These are phyloP conservation scores for Drosophila baimaii DNA, from an alignment of 1,140 invertebrate genomes.

Conservation along the genomic window DNA sequence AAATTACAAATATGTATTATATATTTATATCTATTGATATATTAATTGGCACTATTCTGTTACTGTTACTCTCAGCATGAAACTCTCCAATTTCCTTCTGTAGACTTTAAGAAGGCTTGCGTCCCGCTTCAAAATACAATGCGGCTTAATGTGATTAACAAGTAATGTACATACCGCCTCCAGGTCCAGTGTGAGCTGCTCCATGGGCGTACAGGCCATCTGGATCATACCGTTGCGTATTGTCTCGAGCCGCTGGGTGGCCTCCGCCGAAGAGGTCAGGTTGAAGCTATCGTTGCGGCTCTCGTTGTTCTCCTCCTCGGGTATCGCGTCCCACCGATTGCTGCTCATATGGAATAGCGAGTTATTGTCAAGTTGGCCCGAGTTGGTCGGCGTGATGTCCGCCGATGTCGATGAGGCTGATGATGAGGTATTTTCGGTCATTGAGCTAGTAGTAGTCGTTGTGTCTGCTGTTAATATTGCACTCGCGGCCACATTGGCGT, in stretches of 20 bases:
- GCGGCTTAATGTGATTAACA: no score
- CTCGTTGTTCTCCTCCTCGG: slow-evolving; percentile 73
- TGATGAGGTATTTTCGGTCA: slow-evolving; percentile 67
- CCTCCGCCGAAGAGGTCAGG: slow-evolving; percentile 68
- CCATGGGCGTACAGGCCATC: slow-evolving; percentile 54
- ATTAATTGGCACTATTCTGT: no score
- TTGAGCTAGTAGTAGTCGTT: slow-evolving; percentile 52
- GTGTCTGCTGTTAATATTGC: slow-evolving; percentile 45
- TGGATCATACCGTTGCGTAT: slow-evolving; percentile 76
- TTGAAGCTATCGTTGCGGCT: slow-evolving; percentile 70
- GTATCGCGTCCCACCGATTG: slow-evolving; percentile 79
- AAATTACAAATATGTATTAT: neutral
- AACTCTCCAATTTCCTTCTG: neutral
- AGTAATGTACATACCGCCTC: slow-evolving; percentile 88
- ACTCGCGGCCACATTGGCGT: slow-evolving; percentile 44
- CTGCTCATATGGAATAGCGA: slow-evolving; percentile 59
- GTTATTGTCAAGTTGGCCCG: slow-evolving; percentile 70
- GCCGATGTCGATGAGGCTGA: slow-evolving; percentile 46
- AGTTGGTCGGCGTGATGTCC: slow-evolving; percentile 63
- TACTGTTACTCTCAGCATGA: no score
- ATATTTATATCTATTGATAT: no score
- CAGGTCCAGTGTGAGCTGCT: slow-evolving; percentile 85
- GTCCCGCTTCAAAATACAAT: no score
- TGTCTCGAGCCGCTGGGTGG: slow-evolving; percentile 67
- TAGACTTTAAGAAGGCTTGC: neutral